Evolutionary conservation across 2,797 vertebrate species (phyloP).

Genomic region (Argya squamiceps): DNA sequence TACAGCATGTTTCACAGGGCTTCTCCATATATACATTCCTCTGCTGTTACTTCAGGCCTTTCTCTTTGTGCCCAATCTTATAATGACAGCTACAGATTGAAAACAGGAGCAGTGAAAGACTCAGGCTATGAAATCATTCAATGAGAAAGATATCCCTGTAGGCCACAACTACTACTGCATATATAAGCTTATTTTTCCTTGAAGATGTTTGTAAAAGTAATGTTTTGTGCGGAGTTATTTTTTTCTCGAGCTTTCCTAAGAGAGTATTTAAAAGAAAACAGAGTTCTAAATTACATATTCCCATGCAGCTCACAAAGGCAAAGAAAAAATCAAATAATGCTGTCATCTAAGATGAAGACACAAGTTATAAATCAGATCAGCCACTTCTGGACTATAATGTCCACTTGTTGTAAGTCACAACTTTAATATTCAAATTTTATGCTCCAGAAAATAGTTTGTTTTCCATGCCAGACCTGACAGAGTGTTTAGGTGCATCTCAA

Average conservation of each 20-base stretch:
- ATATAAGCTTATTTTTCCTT: constrained; percentile 59
- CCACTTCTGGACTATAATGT: background rate
- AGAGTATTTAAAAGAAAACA: constrained; percentile 54
- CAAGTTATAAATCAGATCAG: background rate
- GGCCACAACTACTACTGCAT: constrained; percentile 43
- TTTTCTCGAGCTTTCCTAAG: constrained; percentile 37
- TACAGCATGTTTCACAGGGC: background rate
- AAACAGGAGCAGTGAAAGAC: constrained; percentile 64
- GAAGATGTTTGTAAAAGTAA: constrained; percentile 64
- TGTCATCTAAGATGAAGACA: background rate
- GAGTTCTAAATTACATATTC: constrained; percentile 15
- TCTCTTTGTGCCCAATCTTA: constrained; percentile 55
- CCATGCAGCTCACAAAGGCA: background rate
- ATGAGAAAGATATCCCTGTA: constrained; percentile 38
- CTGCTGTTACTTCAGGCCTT: constrained; percentile 52
- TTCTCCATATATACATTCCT: constrained; percentile 22
- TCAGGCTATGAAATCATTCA: constrained; percentile 61
- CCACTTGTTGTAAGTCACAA: background rate
- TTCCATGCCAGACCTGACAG: background rate
- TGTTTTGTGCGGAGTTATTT: constrained; percentile 37
- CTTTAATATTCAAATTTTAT: background rate
- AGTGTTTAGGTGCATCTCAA: background rate
- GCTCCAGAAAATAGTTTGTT: background rate
- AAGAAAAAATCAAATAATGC: background rate
- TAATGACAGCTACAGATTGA: constrained; percentile 61